These are phyloP conservation scores for Gavia stellata DNA, from an alignment of 2,113 vertebrate genomes.

Conservation along the genomic window DNA sequence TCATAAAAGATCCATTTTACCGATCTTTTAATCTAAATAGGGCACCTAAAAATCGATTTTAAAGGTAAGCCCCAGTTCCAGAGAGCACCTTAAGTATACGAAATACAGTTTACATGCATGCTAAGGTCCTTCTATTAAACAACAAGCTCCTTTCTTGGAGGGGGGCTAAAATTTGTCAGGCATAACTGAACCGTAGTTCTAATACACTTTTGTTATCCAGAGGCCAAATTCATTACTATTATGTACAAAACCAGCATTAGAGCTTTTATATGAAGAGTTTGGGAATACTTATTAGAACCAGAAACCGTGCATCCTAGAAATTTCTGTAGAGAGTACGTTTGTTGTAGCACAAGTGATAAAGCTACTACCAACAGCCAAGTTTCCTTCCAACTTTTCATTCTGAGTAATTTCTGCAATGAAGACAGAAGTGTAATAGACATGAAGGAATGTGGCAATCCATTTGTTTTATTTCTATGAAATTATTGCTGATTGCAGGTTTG, in stretches of 20 bases:
- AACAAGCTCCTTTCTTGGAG: background rate
- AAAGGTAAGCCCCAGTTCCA: background rate
- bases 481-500: conserved; percentile 66
- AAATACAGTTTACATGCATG: background rate
- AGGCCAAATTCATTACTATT: background rate
- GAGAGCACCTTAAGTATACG: background rate
- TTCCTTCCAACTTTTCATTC: conserved; percentile 67
- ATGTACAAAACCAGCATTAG: background rate
- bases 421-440: conserved; percentile 62
- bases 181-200: background rate
- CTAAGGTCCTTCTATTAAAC: background rate
- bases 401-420: conserved; percentile 62
- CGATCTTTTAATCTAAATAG: background rate
- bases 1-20: background rate
- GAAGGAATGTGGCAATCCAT: conserved; percentile 65
- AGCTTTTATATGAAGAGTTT: background rate
- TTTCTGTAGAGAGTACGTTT: background rate
- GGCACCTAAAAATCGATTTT: background rate
- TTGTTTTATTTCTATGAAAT: conserved; percentile 67
- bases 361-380: conserved; percentile 55
- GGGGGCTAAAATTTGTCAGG: background rate
- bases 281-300: background rate
- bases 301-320: conserved; percentile 3
- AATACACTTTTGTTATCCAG: background rate
- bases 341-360: conserved; percentile 55